Conservation (phyloP, 1,140 invertebrate species). For the Choristoneura fumiferana region DNA sequence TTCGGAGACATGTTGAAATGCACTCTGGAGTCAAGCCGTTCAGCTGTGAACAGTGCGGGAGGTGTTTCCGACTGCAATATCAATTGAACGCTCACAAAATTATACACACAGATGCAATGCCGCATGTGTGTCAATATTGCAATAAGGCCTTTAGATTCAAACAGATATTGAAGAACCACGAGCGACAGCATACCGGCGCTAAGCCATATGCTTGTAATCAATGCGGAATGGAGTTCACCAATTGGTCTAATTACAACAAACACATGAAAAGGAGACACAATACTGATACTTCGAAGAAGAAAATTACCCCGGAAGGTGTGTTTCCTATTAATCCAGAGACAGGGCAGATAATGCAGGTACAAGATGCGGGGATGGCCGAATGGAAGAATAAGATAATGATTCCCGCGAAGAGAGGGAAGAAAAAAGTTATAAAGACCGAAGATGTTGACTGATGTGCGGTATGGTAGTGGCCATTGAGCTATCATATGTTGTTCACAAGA, state of each 20-base stretch:
- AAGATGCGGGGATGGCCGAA: slow-evolving; percentile 49
- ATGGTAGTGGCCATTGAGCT: too few species aligned
- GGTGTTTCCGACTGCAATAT: slow-evolving; percentile 81
- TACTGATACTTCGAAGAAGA: slow-evolving; percentile 62
- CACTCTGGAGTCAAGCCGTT: slow-evolving; percentile 86
- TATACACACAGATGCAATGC: slow-evolving; percentile 92
- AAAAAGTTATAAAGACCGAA: slow-evolving; percentile 33
- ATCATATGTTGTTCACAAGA: too few species aligned
- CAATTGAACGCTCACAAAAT: slow-evolving; percentile 57
- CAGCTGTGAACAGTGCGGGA: slow-evolving; percentile 85
- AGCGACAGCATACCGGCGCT: slow-evolving; percentile 82
- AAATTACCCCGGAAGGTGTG: slow-evolving; percentile 53
- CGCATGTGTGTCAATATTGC: slow-evolving; percentile 85
- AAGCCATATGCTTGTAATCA: slow-evolving; percentile 78
- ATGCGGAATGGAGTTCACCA: slow-evolving; percentile 83
- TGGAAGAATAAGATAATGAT: slow-evolving; percentile 56
- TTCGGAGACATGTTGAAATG: slow-evolving; percentile 80
- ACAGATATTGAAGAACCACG: slow-evolving; percentile 83
- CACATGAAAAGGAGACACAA: slow-evolving; percentile 84
- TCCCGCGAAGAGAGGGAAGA: slow-evolving; percentile 42
- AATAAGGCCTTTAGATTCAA: slow-evolving; percentile 85
- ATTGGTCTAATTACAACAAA: slow-evolving; percentile 85
- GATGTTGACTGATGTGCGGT: neutral
- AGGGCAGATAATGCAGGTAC: slow-evolving; percentile 43
- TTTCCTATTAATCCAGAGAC: slow-evolving; percentile 57